Percentiles rank a stretch among this genome's conserved stretches.
Conservation (phyloP, 2,888 invertebrate species). For the Polydrusus pterygomalis region DNA sequence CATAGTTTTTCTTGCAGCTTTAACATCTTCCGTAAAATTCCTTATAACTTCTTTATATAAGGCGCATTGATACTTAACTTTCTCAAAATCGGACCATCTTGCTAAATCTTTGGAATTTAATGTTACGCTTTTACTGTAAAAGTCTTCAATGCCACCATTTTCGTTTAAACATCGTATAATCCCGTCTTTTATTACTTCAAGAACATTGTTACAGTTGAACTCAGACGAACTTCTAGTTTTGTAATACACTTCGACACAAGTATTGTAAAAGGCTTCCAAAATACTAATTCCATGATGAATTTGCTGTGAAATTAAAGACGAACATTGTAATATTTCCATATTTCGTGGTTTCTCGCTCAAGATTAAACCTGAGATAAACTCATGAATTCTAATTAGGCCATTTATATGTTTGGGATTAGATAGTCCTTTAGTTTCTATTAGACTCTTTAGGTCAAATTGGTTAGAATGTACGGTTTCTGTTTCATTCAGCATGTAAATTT, state of each 20-base stretch:
- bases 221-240: conserved; percentile 65
- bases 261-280: conserved; percentile 75
- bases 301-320: conserved; percentile 80
- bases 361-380: conserved; percentile 68
- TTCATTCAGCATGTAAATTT: conserved; percentile 78
- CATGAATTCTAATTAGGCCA: conserved; percentile 73
- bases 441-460: conserved; percentile 73
- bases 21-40: conserved; percentile 23
- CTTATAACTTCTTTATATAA: conserved; percentile 62
- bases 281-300: conserved; percentile 76
- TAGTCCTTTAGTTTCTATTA: conserved; percentile 73
- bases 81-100: conserved; percentile 73
- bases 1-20: conserved; percentile 44
- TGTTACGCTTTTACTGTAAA: conserved; percentile 67
- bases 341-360: conserved; percentile 78
- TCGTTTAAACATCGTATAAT: conserved; percentile 64
- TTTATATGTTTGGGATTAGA: conserved; percentile 60
- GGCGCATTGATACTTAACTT: conserved; percentile 76
- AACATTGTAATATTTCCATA: conserved; percentile 79
- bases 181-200: conserved; percentile 74
- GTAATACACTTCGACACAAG: conserved; percentile 80
- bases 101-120: conserved; percentile 72
- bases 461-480: conserved; percentile 61
- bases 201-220: conserved; percentile 70
- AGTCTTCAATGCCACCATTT: conserved; percentile 51